phyloP scores from a whole-genome alignment of 1,140 invertebrate genomes.

The Metopolophium dirhodum region DNA sequence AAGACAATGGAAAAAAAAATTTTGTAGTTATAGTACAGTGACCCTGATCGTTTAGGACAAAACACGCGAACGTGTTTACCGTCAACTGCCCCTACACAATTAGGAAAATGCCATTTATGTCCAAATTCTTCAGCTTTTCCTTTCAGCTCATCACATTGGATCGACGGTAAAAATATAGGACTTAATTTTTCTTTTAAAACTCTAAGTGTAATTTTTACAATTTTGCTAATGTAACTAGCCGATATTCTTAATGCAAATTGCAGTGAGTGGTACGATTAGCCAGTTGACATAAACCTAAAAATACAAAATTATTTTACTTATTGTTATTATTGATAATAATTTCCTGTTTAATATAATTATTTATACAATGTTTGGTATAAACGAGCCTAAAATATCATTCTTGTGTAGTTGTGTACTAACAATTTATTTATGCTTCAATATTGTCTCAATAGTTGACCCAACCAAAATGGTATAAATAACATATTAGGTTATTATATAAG shows the following conservation, averaged over 20 bases:
- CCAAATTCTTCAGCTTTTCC: constrained; percentile 59
- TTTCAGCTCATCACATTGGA: constrained; percentile 60
- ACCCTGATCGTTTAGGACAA: too few species aligned
- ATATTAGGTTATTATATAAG: too few species aligned
- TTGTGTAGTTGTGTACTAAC: too few species aligned
- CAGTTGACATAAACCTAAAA: constrained; percentile 35
- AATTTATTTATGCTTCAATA: too few species aligned
- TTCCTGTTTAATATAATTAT: too few species aligned
- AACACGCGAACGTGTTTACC: constrained; percentile 63
- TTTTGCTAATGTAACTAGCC: background rate
- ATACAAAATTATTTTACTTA: too few species aligned
- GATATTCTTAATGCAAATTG: constrained; percentile 52
- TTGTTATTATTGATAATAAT: too few species aligned
- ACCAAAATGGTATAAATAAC: too few species aligned
- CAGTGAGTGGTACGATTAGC: constrained; percentile 55
- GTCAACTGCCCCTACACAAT: constrained; percentile 63
- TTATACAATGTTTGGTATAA: too few species aligned
- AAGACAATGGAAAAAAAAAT: constrained; percentile 64
- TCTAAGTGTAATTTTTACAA: background rate
- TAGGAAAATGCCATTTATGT: constrained; percentile 60
- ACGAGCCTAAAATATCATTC: too few species aligned
- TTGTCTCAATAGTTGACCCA: too few species aligned
- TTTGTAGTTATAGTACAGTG: constrained; percentile 66
- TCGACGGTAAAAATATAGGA: constrained; percentile 24
- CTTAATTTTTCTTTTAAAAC: constrained; percentile 23